These are phyloP conservation scores for Colinus virginianus DNA, from an alignment of 2,113 vertebrate genomes.

Conservation along the genomic window DNA sequence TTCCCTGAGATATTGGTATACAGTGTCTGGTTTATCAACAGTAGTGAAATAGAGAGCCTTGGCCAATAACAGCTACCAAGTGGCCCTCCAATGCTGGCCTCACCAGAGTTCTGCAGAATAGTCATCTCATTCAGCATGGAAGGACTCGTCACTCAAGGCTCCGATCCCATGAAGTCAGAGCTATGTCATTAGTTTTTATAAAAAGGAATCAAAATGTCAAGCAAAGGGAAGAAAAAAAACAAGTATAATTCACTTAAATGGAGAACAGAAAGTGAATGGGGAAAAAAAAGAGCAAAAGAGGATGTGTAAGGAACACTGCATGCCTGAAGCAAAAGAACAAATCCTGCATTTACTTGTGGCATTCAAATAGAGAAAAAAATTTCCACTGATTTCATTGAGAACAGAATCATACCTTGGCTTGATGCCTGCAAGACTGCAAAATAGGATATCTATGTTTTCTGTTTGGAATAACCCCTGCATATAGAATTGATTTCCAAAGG, in stretches of 20 bases:
- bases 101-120: accelerated
- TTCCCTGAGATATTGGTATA: not conserved
- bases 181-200: not conserved
- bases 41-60: not conserved
- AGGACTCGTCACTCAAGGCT: not conserved
- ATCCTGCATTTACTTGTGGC: not conserved
- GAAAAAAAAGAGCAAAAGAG: not conserved
- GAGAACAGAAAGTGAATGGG: conserved; percentile 1
- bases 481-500: not conserved
- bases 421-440: not conserved
- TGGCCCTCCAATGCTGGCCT: accelerated
- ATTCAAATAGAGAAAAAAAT: not conserved
- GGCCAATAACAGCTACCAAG: not conserved
- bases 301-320: not conserved
- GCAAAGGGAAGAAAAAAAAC: conserved; percentile 2
- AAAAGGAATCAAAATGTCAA: not conserved
- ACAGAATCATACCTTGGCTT: not conserved
- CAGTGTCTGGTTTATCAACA: not conserved
- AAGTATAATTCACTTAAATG: not conserved
- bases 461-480: not conserved
- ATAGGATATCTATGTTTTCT: not conserved
- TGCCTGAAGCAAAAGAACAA: conserved; percentile 25
- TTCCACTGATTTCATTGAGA: not conserved
- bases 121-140: not conserved
- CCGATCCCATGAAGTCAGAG: not conserved